phyloP scores from a whole-genome alignment of 2,888 invertebrate species.

The Lasioglossum vierecki region DNA sequence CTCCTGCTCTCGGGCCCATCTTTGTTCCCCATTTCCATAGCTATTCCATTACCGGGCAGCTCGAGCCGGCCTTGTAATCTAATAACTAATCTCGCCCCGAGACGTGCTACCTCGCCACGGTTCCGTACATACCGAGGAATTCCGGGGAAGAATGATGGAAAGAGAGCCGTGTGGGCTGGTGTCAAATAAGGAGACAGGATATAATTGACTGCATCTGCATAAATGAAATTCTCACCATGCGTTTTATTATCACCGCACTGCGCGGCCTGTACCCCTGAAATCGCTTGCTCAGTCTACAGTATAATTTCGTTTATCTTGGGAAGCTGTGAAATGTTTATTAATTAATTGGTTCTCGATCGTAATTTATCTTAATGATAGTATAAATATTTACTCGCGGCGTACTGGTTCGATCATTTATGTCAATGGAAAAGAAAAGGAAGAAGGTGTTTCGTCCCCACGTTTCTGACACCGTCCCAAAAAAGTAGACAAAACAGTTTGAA shows the following conservation, averaged over 20 bases:
- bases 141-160: slow-evolving; percentile 18
- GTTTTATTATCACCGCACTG: neutral
- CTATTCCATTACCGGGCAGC: slow-evolving; percentile 61
- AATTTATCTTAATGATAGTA: too few relatives aligned
- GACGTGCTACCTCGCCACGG: slow-evolving; percentile 13
- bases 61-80: slow-evolving; percentile 61
- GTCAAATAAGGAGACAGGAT: slow-evolving; percentile 68
- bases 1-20: slow-evolving; percentile 40
- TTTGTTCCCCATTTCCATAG: slow-evolving; percentile 68
- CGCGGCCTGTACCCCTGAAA: neutral
- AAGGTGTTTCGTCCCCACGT: too few relatives aligned
- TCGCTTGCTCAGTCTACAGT: too few relatives aligned
- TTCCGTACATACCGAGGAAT: neutral
- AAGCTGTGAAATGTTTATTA: too few relatives aligned
- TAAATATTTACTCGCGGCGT: too few relatives aligned
- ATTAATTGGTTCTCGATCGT: too few relatives aligned
- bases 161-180: slow-evolving; percentile 22
- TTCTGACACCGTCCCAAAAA: too few relatives aligned
- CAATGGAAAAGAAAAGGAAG: too few relatives aligned
- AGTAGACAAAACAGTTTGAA: too few relatives aligned
- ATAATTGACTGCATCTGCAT: slow-evolving; percentile 74
- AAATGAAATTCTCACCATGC: slow-evolving; percentile 66
- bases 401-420: too few relatives aligned
- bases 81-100: slow-evolving; percentile 72
- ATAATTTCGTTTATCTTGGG: too few relatives aligned